Percentiles rank a stretch among this genome's conserved stretches.
Conservation (phyloP, 1,140 invertebrate species). For the Elymnias hypermnestra region DNA sequence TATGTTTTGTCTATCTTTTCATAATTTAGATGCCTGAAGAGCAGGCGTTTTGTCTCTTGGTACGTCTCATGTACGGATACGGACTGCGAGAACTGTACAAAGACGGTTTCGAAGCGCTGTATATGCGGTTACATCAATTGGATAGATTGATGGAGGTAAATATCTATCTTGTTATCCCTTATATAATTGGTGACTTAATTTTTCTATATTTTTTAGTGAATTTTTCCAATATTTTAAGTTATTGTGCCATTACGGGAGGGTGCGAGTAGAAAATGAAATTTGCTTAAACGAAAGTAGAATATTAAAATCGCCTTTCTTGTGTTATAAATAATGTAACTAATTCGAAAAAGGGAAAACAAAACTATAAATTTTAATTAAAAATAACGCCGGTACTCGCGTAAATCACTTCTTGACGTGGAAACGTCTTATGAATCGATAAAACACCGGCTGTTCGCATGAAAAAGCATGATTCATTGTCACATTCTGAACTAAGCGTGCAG, state of each 20-base stretch:
- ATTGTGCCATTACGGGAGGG: neutral
- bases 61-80: conserved; percentile 98
- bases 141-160: conserved; percentile 93
- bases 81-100: conserved; percentile 95
- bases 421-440: too few species aligned
- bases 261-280: neutral
- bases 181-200: neutral
- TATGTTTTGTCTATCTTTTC: too few species aligned
- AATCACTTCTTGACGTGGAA: too few species aligned
- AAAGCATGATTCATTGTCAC: too few species aligned
- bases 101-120: conserved; percentile 96
- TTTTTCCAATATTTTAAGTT: neutral
- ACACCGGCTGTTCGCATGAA: too few species aligned
- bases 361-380: too few species aligned
- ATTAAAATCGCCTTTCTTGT: too few species aligned
- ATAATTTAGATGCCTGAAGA: conserved; percentile 99
- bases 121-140: conserved; percentile 97
- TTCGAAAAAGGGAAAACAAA: too few species aligned
- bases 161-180: neutral
- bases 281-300: too few species aligned
- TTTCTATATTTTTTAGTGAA: neutral
- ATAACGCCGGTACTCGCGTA: too few species aligned
- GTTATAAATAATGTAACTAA: neutral
- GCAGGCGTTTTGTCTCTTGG: conserved; percentile 97
- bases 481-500: too few species aligned